A percentile compares a stretch with the other conserved stretches of the same genome.
These are phyloP conservation scores for Ectropis grisescens DNA, from an alignment of 1,140 invertebrate species.

Conservation along the genomic window DNA sequence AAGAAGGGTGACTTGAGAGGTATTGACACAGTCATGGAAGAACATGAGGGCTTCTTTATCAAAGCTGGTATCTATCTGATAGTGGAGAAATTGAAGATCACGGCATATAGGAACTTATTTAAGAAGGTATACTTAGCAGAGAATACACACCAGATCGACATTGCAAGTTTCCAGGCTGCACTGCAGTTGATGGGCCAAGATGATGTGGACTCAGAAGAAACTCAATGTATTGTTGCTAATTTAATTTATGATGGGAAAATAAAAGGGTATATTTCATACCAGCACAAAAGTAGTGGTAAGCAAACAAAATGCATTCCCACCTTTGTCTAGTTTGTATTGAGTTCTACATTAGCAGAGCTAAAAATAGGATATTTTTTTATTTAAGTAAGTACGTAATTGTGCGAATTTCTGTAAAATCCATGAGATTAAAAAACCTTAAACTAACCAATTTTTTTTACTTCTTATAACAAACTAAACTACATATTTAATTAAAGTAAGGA, in stretches of 20 bases:
- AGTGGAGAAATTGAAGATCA: constrained; percentile 95
- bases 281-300: constrained; percentile 97
- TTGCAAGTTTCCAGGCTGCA: constrained; percentile 85
- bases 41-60: constrained; percentile 94
- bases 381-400: no score
- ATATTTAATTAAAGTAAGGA: no score
- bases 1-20: constrained; percentile 90
- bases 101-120: constrained; percentile 96
- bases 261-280: constrained; percentile 97
- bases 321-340: constrained; percentile 72
- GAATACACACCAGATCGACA: constrained; percentile 92
- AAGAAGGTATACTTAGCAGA: constrained; percentile 93
- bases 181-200: constrained; percentile 85
- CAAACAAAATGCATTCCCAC: constrained; percentile 96
- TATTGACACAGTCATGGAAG: constrained; percentile 88
- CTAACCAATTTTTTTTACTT: no score
- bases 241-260: constrained; percentile 95
- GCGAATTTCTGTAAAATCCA: no score
- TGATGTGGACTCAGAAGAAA: constrained; percentile 93
- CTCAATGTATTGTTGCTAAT: constrained; percentile 96
- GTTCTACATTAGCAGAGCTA: constrained; percentile 3
- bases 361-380: no score
- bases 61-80: constrained; percentile 96
- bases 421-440: no score
- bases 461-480: no score